Conservation (phyloP, 1,140 invertebrate genomes). For the Platorchestia sp. region DNA sequence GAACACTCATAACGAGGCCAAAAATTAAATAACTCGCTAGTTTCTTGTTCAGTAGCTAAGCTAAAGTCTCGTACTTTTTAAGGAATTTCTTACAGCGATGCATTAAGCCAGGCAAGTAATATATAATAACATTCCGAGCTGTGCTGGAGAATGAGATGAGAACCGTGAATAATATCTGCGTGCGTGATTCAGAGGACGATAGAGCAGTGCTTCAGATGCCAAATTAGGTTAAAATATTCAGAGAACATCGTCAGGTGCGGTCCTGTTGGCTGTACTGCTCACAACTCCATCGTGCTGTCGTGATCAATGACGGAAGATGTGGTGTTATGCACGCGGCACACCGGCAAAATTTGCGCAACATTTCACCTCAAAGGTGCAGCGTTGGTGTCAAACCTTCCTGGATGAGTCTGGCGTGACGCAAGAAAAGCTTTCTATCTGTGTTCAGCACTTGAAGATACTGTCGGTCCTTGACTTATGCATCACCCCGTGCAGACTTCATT, state of each 20-base stretch:
- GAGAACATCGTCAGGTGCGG: neutral
- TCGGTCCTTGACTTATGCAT: too few species aligned
- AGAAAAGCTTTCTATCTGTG: too few species aligned
- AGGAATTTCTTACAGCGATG: too few species aligned
- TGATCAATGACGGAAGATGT: neutral
- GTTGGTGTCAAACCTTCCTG: neutral
- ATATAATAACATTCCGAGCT: too few species aligned
- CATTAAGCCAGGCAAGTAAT: too few species aligned
- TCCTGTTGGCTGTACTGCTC: too few species aligned
- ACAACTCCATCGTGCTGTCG: neutral
- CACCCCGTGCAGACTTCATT: too few species aligned
- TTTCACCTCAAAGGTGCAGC: neutral
- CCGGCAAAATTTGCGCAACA: neutral
- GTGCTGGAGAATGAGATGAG: neutral
- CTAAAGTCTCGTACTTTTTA: too few species aligned
- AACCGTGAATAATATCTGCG: neutral
- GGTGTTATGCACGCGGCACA: neutral
- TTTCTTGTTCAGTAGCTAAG: too few species aligned
- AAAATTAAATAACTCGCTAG: too few species aligned
- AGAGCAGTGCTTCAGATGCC: neutral
- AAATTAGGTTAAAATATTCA: neutral
- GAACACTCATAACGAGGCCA: too few species aligned
- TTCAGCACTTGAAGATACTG: too few species aligned
- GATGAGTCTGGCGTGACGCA: neutral
- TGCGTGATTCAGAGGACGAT: neutral